Conservation (phyloP, 1,140 invertebrate genomes). For the Drosophila nebulosa region DNA sequence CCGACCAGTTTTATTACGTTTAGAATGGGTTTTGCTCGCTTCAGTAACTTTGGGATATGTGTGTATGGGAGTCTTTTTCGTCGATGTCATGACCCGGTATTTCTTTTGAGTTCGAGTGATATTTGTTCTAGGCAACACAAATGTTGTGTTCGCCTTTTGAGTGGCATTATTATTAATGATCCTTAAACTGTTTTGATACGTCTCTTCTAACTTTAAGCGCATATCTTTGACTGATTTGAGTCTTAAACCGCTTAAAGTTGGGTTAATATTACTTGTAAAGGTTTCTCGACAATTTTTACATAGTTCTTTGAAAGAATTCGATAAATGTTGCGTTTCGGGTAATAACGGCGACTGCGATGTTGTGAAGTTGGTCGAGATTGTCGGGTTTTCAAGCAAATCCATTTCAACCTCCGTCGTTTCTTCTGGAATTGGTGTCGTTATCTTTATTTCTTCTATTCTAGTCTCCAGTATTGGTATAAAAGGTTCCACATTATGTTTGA, state of each 20-base stretch:
- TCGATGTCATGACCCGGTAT: constrained; percentile 23
- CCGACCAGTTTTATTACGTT: constrained; percentile 31
- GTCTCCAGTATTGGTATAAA: constrained; percentile 7
- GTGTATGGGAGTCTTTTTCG: constrained; percentile 20
- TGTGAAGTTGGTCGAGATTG: constrained; percentile 6
- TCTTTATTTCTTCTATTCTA: constrained; percentile 23
- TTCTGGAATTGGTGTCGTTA: constrained; percentile 2
- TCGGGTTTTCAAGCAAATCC: background rate
- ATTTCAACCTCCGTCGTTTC: background rate
- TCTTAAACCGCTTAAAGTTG: constrained; percentile 18
- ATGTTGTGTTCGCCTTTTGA: background rate
- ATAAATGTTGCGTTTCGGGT: background rate
- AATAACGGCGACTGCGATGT: background rate
- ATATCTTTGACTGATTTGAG: constrained; percentile 27
- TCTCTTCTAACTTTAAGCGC: constrained; percentile 34
- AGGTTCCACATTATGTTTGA: background rate
- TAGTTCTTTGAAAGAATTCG: background rate
- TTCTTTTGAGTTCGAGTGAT: constrained; percentile 28
- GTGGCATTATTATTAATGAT: background rate
- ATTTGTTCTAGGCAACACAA: background rate
- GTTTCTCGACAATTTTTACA: constrained; percentile 25
- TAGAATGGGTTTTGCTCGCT: background rate
- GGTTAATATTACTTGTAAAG: constrained; percentile 13
- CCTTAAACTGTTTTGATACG: constrained; percentile 19
- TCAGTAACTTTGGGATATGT: constrained; percentile 12